Percentiles rank a stretch among this genome's conserved stretches.
phyloP scores from a whole-genome alignment of 2,113 vertebrate species.

The Crotophaga sulcirostris region DNA sequence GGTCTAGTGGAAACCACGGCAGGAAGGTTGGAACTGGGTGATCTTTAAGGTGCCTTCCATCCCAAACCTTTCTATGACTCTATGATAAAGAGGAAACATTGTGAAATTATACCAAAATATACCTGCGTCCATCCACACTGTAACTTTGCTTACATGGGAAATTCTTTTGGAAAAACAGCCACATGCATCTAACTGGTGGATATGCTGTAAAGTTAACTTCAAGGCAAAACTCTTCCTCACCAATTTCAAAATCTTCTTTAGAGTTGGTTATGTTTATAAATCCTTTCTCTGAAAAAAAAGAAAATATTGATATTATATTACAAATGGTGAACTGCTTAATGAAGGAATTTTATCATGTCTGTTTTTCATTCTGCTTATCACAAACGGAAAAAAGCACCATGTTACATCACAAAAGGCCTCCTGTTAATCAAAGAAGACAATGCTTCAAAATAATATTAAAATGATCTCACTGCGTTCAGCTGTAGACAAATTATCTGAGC shows the following conservation, averaged over 20 bases:
- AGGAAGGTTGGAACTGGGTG: too few species aligned
- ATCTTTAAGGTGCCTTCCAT: too few species aligned
- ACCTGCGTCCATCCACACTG: conserved; percentile 73
- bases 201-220: conserved; percentile 81
- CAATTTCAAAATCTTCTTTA: conserved; percentile 71
- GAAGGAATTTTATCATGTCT: neutral
- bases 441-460: neutral
- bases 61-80: too few species aligned
- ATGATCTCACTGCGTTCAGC: neutral
- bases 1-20: too few species aligned
- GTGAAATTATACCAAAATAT: neutral
- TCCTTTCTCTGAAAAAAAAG: conserved; percentile 75
- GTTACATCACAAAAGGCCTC: neutral
- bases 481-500: neutral
- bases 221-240: conserved; percentile 77
- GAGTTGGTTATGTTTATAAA: conserved; percentile 80
- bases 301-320: neutral
- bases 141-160: conserved; percentile 75
- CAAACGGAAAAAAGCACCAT: neutral
- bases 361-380: neutral
- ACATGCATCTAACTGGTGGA: conserved; percentile 81
- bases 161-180: conserved; percentile 73
- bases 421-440: neutral
- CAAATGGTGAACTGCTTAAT: neutral
- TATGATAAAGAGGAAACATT: neutral